These are phyloP conservation scores for Eremobia ochroleuca DNA, from an alignment of 2,888 invertebrate species.

Conservation along the genomic window DNA sequence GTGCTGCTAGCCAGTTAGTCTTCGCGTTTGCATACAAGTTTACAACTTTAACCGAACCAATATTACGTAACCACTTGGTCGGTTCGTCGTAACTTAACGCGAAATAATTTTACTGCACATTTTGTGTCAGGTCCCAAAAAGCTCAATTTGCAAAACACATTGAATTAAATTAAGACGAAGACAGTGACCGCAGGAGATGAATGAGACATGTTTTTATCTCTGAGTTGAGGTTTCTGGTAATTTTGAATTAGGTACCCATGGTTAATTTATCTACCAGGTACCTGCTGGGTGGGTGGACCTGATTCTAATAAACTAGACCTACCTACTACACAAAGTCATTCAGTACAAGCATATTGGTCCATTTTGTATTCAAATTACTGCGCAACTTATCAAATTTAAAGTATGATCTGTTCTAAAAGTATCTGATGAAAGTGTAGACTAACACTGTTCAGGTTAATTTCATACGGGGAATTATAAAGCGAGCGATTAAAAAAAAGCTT, in stretches of 20 bases:
- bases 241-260: not conserved
- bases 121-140: conserved; percentile 34
- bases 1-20: not conserved
- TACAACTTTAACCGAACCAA: not conserved
- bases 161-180: not conserved
- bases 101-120: conserved; percentile 44
- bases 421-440: not conserved
- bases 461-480: too few species aligned
- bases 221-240: conserved; percentile 14
- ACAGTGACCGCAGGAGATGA: conserved; percentile 5
- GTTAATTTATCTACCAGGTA: conserved; percentile 8
- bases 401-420: not conserved
- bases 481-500: too few species aligned
- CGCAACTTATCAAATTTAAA: conserved; percentile 26
- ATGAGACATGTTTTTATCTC: conserved; percentile 24
- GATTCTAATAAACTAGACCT: conserved; percentile 33
- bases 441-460: not conserved
- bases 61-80: conserved; percentile 4
- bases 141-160: conserved; percentile 48
- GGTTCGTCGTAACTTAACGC: conserved; percentile 17
- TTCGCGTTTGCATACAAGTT: not conserved
- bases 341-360: conserved; percentile 43
- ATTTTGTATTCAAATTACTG: conserved; percentile 31
- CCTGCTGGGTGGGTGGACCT: conserved; percentile 9
- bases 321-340: conserved; percentile 22